Evolutionary conservation across 1,140 invertebrate genomes (phyloP), one percentile per base, ranked within the genome.

Genomic region (Apocrypta bakeri): DNA sequence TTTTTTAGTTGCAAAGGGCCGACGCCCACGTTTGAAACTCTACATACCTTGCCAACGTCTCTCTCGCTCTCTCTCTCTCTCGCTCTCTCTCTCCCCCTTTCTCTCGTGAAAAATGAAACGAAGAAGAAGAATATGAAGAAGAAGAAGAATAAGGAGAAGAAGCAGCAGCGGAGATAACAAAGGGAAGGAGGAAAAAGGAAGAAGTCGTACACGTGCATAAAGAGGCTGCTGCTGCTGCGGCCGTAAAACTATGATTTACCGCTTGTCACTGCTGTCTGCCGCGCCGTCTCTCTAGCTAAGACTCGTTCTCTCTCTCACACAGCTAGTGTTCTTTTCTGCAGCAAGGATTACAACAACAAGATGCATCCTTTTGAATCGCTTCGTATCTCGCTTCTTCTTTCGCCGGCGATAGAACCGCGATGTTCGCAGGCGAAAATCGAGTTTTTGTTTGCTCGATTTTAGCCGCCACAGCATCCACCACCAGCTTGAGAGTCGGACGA

Each of bases 231-330:
- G 63, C 29, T 56, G 68, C 29, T 29, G 21, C 68, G 84, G 86
- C 85, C 88, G 86, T 90, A 90, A 90, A 90, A 89, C 88, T 90
- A 90, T 90, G 89, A 90, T 90, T 90, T 90, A 90, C 88, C 85
- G 88, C 89, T 88, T 89, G 89, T 90, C 89, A 89, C 88, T 90
- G 89, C 86, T 88, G 88, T 86, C 86, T 83, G 82, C 87, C 84
- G 85, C 48, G 63, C 27, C 63, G 63, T 66, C 25, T 66, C 72
- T 21, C 63, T 27, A 27, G 21, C 81, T 63, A 25, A 76, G 74
- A 71, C 84, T 71, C 81, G 83, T 21, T n/a, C 48, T 21, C 33
- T 37, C 33, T 37, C 33, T 37, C 33, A 4, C 33, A 4, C 33
- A 4, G n/a, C 33, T 37, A 37, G 33, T 9, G 3, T 56, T 56